Base-by-base conservation (phyloP, 1,140 invertebrate species). In the Meloidogyne exigua region DNA sequence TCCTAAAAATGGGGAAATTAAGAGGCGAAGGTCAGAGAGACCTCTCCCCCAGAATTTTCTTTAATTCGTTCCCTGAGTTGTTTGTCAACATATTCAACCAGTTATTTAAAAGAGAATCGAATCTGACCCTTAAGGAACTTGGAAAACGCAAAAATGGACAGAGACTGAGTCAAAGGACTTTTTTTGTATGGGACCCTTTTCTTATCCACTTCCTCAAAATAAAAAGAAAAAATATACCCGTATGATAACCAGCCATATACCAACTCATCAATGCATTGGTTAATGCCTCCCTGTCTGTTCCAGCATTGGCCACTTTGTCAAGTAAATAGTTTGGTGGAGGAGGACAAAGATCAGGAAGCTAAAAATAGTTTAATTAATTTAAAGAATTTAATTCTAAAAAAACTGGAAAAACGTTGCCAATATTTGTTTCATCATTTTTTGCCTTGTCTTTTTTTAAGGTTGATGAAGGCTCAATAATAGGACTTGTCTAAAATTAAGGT, bases 231-330 rank as follows among this genome's bases (percentile, higher is more conserved):
- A 64, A 25, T n/a, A 15, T 23, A 73, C 72, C 72, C 18, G 72
- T 73, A 36, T 73, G 68, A 44, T 76, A 63, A 36, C 82, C 82
- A 32, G 36, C 39, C 82, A 81, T 81, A 62, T 81, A 84, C 82
- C 82, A 81, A n/a, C 69, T 42, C 82, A 84, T 81, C 9, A 84
- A 70, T 72, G 82, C 84, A 57, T 81, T 81, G 11, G 80, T 81
- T 79, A 81, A 44, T 7, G 81, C 80, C 68, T 79, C 78, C 62
- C 84, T 81, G 5, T 81, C 76, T 15, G 36, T 75, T 4, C 49
- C 57, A 28, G 80, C 75, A 39, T 62, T 23, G 9, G 82, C 25
- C 26, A 81, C 68, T 62, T 81, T 79, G 11, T 49, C 49, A 36
- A 81, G 82, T 13, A 81, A 26, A 64, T 68, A 42, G 23, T 83